Evolutionary conservation across 1,140 invertebrate species (phyloP).

Genomic region (Diachasmimorpha longicaudata): DNA sequence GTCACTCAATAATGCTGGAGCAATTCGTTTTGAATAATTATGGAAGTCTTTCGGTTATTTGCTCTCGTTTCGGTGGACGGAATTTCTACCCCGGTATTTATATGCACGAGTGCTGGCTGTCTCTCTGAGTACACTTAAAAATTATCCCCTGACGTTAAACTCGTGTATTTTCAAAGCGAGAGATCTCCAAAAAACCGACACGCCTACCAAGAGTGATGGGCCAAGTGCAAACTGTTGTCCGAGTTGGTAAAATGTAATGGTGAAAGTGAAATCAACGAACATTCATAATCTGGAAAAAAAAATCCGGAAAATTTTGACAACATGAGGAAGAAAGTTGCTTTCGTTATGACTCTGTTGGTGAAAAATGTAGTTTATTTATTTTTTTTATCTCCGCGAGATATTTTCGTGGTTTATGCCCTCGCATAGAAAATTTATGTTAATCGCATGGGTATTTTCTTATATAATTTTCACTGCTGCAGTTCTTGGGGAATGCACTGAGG

Average conservation of each 20-base stretch:
- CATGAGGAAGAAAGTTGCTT: not conserved
- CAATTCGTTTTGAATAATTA: not conserved
- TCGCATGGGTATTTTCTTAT: too few species aligned
- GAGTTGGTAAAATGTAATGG: not conserved
- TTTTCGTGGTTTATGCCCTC: not conserved
- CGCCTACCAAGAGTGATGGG: not conserved
- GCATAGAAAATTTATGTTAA: too few species aligned
- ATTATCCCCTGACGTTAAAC: conserved; percentile 1
- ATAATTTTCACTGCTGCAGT: too few species aligned
- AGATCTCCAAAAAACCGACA: not conserved
- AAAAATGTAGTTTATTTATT: not conserved
- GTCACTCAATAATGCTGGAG: not conserved
- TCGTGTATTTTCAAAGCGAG: not conserved
- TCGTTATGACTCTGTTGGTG: not conserved
- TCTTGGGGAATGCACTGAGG: too few species aligned
- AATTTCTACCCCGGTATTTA: conserved; percentile 7
- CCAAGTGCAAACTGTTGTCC: not conserved
- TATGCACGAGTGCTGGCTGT: not conserved
- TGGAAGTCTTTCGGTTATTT: not conserved
- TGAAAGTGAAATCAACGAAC: not conserved
- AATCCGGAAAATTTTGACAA: not conserved
- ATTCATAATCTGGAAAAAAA: not conserved
- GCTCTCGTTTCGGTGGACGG: not conserved
- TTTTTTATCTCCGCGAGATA: not conserved
- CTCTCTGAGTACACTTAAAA: not conserved